These are phyloP conservation scores for Sminthopsis crassicaudata DNA, from an alignment of 2,113 vertebrate species.

Conservation along the genomic window DNA sequence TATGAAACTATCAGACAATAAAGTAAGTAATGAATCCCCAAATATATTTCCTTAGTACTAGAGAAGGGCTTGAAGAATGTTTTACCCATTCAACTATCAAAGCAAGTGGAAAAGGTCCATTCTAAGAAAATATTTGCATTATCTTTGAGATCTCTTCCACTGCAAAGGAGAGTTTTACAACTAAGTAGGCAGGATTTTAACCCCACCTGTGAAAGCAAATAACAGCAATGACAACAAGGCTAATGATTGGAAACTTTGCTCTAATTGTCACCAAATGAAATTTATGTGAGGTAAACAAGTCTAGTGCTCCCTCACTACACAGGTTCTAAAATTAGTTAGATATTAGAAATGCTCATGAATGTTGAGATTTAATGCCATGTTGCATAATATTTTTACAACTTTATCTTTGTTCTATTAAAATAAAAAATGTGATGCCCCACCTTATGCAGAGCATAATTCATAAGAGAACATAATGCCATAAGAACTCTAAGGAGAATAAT, in stretches of 20 bases:
- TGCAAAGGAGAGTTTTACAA: background rate
- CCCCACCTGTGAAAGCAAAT: background rate
- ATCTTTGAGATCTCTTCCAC: background rate
- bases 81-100: background rate
- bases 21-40: background rate
- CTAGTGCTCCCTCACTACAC: background rate
- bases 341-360: background rate
- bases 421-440: background rate
- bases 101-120: background rate
- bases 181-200: background rate
- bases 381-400: background rate
- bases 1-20: background rate
- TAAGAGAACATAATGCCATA: background rate
- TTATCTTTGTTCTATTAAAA: background rate
- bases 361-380: background rate
- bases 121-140: background rate
- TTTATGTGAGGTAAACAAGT: background rate
- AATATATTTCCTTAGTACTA: background rate
- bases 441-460: background rate
- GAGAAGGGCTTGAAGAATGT: background rate
- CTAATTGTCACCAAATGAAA: background rate
- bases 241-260: background rate
- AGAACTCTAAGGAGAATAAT: background rate
- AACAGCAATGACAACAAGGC: background rate
- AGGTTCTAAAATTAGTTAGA: background rate